Conservation (phyloP, 2,113 vertebrate species). For the Microtus pennsylvanicus region DNA sequence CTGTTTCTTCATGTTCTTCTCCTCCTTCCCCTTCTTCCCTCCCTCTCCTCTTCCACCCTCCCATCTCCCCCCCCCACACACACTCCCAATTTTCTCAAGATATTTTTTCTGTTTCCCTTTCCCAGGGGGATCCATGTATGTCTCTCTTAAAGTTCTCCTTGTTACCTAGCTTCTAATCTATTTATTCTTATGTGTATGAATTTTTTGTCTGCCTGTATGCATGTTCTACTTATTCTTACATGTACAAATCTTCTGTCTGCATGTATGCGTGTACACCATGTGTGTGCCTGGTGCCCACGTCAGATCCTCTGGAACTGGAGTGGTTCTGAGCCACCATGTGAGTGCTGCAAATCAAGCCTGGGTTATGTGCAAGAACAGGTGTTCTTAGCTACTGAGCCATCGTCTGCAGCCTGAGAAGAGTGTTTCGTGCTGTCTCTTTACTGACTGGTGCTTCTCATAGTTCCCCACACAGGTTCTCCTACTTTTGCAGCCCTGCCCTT, state of each 20-base stretch:
- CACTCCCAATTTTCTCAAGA: too few relatives aligned
- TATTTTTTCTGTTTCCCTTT: too few relatives aligned
- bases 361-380: not conserved
- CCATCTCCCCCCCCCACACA: too few relatives aligned
- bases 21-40: too few relatives aligned
- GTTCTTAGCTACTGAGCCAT: not conserved
- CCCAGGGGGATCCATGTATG: too few relatives aligned
- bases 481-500: not conserved
- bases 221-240: not conserved
- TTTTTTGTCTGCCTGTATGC: not conserved
- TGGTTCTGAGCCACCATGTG: not conserved
- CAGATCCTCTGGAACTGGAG: not conserved
- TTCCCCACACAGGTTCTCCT: not conserved
- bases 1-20: too few relatives aligned
- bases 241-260: not conserved
- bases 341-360: not conserved
- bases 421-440: not conserved
- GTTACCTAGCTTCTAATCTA: too few relatives aligned
- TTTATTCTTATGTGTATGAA: not conserved
- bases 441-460: not conserved
- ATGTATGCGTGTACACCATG: not conserved
- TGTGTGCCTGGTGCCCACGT: not conserved
- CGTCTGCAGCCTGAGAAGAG: not conserved
- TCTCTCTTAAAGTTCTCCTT: too few relatives aligned
- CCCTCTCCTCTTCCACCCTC: too few relatives aligned